Evolutionary conservation across 2,888 invertebrate species (phyloP).

Genomic region (Zaprionus lineosus): DNA sequence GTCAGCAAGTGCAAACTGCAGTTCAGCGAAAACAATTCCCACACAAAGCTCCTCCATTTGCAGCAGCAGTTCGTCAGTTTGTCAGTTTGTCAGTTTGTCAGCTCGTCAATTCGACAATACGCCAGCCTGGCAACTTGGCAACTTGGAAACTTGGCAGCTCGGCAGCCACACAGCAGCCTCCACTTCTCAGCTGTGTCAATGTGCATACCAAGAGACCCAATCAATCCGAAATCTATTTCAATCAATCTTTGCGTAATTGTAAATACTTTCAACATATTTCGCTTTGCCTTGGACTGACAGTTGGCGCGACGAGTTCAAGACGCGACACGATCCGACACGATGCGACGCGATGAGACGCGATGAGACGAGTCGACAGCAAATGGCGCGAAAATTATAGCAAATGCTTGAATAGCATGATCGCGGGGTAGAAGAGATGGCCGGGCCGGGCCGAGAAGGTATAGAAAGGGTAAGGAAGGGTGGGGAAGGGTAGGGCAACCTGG

Average conservation of each 20-base stretch:
- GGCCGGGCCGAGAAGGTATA: too few relatives aligned
- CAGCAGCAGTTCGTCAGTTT: too few relatives aligned
- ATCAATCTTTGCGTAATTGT: constrained; percentile 82
- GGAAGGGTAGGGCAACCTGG: not conserved
- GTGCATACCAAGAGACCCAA: constrained; percentile 71
- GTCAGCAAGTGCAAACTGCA: constrained; percentile 54
- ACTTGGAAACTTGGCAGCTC: too few relatives aligned
- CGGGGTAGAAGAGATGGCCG: too few relatives aligned
- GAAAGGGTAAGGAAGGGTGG: too few relatives aligned
- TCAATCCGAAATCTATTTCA: constrained; percentile 82
- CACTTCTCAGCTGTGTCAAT: constrained; percentile 56
- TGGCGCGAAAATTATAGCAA: constrained; percentile 79
- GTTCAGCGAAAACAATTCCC: constrained; percentile 54
- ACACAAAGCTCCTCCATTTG: constrained; percentile 38
- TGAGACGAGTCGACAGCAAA: constrained; percentile 57
- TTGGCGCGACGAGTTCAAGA: constrained; percentile 31
- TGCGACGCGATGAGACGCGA: constrained; percentile 11
- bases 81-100: too few relatives aligned
- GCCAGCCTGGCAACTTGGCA: too few relatives aligned
- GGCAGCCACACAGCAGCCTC: too few relatives aligned
- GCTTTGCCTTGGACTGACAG: constrained; percentile 48
- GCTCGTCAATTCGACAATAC: too few relatives aligned
- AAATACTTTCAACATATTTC: constrained; percentile 81
- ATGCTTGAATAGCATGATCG: constrained; percentile 53
- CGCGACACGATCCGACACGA: constrained; percentile 1